These are phyloP conservation scores for Himalopsyche japonica DNA, from an alignment of 2,888 invertebrate species.

Conservation along the genomic window DNA sequence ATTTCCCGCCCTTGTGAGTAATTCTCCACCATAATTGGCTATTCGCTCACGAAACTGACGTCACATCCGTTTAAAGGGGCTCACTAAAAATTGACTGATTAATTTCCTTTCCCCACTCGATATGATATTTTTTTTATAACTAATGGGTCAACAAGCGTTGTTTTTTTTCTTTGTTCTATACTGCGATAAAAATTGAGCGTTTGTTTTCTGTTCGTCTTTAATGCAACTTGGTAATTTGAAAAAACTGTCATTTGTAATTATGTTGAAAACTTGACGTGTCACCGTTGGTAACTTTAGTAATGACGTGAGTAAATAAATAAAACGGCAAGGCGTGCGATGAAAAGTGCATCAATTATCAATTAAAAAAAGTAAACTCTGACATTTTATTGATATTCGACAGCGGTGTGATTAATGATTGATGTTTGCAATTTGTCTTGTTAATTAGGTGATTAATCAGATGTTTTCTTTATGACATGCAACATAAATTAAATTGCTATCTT, in stretches of 20 bases:
- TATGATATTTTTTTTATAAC: constrained; percentile 1
- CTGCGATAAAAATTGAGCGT: too few relatives aligned
- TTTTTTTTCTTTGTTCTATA: not conserved
- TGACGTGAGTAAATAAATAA: not conserved
- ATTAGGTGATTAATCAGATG: not conserved
- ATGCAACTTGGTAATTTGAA: not conserved
- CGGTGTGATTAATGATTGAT: not conserved
- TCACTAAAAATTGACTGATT: not conserved
- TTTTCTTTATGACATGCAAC: not conserved
- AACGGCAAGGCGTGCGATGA: not conserved
- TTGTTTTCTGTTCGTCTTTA: not conserved
- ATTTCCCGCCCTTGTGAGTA: constrained; percentile 3
- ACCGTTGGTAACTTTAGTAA: not conserved
- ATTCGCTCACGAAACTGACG: constrained; percentile 3
- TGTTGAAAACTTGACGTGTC: not conserved
- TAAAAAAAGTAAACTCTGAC: not conserved
- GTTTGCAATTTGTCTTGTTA: not conserved
- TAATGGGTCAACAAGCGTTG: not conserved
- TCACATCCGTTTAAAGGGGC: not conserved
- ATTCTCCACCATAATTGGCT: not conserved
- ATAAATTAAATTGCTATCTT: not conserved
- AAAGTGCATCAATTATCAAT: not conserved
- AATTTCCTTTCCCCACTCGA: not conserved
- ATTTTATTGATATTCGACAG: not conserved
- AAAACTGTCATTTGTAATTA: not conserved